Evolutionary conservation across 2,797 vertebrate species (phyloP), one percentile per base, ranked within the genome.

Genomic region (Pseudopleuronectes americanus): DNA sequence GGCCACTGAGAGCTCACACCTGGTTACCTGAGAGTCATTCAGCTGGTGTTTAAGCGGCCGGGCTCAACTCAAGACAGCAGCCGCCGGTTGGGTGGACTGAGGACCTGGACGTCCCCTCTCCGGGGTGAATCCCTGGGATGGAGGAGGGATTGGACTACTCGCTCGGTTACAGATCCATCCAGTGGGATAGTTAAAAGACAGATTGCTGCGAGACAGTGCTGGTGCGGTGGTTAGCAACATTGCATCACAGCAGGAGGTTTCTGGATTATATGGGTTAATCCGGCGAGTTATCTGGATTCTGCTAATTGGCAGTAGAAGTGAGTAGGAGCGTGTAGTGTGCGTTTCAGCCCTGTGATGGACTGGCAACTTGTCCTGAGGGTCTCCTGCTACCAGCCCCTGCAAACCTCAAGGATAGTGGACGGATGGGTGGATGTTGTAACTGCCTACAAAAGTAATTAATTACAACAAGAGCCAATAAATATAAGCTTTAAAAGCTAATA

Each of bases 21-120:
- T 89, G 81, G 71, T 69, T 77, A 74, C 70, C 64, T 67, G 24
- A 4, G 62, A 81, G 79, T 74, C 69, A 86, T 87, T 82, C 81
- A 68, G 62, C 68, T 51, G 60, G 55, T 52, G 65, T 74, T 73
- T 58, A 54, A 66, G 51, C 26, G 5, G 31, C 69, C 47, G 56
- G 68, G 52, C 66, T 64, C 21, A 61, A 71, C 64, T 68, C 68
- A 4, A 7, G 38, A 52, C 17, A n/a, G 72, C 59, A 59, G 43
- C 65, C 68, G 62, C 41, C 24, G 58, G 58, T 53, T 45, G n/a
- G 51, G 16, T 61, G 60, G 64, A 76, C 36, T 22, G 33, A 31
- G 61, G 57, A 38, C 52, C 53, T 60, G 67, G 56, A 78, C 68
- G 55, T 81, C 60, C 48, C 48, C 41, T 74, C 78, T 73, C 19